These are phyloP conservation scores for Petromus typicus DNA, from an alignment of 2,113 vertebrate species.

Conservation along the genomic window DNA sequence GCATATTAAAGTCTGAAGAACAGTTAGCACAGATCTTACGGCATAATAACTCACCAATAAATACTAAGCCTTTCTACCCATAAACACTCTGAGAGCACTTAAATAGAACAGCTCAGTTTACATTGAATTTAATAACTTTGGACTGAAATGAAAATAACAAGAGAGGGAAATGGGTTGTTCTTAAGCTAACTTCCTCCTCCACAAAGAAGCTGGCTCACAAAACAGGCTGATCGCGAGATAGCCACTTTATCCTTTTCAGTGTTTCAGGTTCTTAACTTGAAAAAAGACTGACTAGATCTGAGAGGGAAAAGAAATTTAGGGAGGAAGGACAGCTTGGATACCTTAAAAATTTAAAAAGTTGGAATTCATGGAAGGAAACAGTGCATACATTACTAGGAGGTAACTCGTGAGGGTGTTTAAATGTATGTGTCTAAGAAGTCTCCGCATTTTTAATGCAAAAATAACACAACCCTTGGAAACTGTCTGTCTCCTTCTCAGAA, in stretches of 20 bases:
- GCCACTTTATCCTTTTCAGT: not conserved
- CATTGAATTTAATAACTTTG: slow-evolving; percentile 34
- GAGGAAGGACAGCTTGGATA: not conserved
- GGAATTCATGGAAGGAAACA: not conserved
- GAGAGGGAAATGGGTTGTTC: not conserved
- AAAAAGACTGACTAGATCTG: not conserved
- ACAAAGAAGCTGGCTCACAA: not conserved
- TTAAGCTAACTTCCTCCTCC: not conserved
- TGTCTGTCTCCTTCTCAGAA: not conserved
- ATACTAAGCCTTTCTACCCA: not conserved
- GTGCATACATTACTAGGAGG: not conserved
- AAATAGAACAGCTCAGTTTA: slow-evolving; percentile 18
- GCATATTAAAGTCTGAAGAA: not conserved
- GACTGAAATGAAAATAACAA: not conserved
- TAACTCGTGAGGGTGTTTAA: not conserved
- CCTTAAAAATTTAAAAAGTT: not conserved
- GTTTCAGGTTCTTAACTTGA: not conserved
- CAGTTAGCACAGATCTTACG: not conserved
- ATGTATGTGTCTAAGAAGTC: not conserved
- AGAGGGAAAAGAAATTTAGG: not conserved
- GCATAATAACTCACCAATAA: not conserved
- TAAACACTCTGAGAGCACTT: slow-evolving; percentile 19
- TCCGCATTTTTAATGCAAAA: slow-evolving; percentile 9
- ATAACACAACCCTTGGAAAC: not conserved
- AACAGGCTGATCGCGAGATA: not conserved